Evolutionary conservation across 2,113 vertebrate species (phyloP).

Genomic region (Coregonus clupeaformis): DNA sequence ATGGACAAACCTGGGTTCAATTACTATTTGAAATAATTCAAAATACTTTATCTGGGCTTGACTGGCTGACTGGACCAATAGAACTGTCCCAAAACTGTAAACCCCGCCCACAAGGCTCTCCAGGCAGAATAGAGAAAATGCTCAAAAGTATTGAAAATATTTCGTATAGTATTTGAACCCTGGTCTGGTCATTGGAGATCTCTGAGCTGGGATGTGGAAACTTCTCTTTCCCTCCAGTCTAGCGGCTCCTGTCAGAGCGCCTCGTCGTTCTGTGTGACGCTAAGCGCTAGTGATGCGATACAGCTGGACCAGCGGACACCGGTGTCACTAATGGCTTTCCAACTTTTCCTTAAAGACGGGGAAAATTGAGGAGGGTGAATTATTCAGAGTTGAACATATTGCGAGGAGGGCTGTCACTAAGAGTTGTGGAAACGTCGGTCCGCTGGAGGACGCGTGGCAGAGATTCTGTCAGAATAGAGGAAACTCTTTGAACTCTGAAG

Average conservation of each 20-base stretch:
- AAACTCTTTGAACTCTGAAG: not conserved
- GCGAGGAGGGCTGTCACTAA: slow-evolving; percentile 37
- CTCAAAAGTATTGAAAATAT: too few relatives aligned
- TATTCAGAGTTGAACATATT: slow-evolving; percentile 65
- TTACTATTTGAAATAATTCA: too few relatives aligned
- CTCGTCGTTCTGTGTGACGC: slow-evolving; percentile 31
- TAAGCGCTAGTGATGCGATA: slow-evolving; percentile 52
- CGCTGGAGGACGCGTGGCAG: not conserved
- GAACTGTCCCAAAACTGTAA: too few relatives aligned
- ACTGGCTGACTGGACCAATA: too few relatives aligned
- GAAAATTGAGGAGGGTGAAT: slow-evolving; percentile 63
- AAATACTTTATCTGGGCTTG: too few relatives aligned
- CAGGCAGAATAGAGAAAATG: too few relatives aligned
- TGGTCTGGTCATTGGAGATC: too few relatives aligned
- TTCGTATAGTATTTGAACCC: too few relatives aligned
- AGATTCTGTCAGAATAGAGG: not conserved
- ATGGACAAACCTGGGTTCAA: too few relatives aligned
- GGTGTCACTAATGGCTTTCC: slow-evolving; percentile 59
- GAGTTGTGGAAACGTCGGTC: slow-evolving; percentile 46
- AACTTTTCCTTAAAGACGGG: slow-evolving; percentile 60
- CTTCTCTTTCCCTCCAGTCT: too few relatives aligned
- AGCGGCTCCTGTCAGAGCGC: slow-evolving; percentile 2
- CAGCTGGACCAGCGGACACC: slow-evolving; percentile 57
- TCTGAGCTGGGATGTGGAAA: too few relatives aligned
- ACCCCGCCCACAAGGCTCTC: fast-evolving